Percentiles rank a stretch among this genome's conserved stretches.
Conservation (phyloP, 2,888 invertebrate species). For the Shargacucullia verbasci region DNA sequence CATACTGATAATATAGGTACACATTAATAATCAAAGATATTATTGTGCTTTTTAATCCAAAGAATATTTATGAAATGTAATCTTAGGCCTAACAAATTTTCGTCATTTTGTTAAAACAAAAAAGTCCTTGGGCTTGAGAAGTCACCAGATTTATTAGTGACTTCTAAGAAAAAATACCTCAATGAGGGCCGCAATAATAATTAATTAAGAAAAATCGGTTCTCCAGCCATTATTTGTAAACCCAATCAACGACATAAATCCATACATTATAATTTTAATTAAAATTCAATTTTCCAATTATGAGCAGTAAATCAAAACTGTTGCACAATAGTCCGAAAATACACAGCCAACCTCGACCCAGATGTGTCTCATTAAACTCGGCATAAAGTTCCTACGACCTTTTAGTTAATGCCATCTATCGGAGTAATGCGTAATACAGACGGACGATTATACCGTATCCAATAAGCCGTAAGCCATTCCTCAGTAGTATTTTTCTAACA, state of each 20-base stretch:
- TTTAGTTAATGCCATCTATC: constrained; percentile 54
- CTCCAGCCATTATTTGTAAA: no score
- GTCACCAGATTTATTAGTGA: no score
- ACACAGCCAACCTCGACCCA: constrained; percentile 78
- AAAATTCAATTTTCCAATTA: constrained; percentile 32
- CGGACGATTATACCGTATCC: no score
- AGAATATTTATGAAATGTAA: no score
- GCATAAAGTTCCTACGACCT: constrained; percentile 59
- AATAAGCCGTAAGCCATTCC: neutral
- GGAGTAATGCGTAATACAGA: constrained; percentile 5
- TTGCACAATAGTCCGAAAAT: constrained; percentile 83
- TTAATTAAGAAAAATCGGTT: no score
- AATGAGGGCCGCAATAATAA: no score
- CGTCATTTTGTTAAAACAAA: no score
- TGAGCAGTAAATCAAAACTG: constrained; percentile 62
- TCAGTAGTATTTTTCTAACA: constrained; percentile 12
- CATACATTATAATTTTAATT: constrained; percentile 5
- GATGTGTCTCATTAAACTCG: constrained; percentile 62
- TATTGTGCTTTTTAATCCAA: no score
- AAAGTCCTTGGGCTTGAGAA: no score
- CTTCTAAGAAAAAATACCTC: no score
- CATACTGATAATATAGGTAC: neutral
- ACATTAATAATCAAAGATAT: no score
- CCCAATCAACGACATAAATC: neutral
- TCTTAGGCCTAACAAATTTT: no score